These are phyloP conservation scores for Spizaetus ornatus DNA, from an alignment of 2,113 vertebrate genomes.

Conservation along the genomic window DNA sequence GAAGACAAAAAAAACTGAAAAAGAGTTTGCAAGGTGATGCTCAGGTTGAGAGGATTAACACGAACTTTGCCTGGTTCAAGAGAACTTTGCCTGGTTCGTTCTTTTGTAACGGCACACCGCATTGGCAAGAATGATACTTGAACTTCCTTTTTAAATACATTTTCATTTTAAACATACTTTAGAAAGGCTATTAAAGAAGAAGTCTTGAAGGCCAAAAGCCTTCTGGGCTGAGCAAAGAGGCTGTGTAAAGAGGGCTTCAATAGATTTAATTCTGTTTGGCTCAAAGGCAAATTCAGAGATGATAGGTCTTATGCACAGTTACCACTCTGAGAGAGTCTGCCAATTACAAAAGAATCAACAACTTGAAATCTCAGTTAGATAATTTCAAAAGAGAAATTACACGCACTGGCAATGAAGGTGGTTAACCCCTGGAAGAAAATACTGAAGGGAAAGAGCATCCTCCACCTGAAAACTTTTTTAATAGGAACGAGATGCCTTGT, in stretches of 20 bases:
- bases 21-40: background rate
- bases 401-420: background rate
- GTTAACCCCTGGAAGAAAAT: background rate
- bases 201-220: background rate
- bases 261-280: background rate
- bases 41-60: background rate
- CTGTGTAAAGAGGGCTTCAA: background rate
- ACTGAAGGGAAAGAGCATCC: background rate
- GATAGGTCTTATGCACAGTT: background rate
- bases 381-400: background rate
- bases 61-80: background rate
- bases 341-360: background rate
- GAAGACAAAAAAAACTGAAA: background rate
- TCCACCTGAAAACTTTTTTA: background rate
- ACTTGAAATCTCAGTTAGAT: background rate
- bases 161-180: background rate
- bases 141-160: background rate
- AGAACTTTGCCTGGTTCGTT: background rate
- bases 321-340: background rate
- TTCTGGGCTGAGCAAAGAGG: background rate
- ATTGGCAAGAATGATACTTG: background rate
- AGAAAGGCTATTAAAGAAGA: background rate
- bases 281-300: background rate
- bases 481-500: background rate
- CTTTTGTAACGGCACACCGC: background rate